Evolutionary conservation across 1,140 invertebrate species (phyloP).

Genomic region (Drosophila dunni): DNA sequence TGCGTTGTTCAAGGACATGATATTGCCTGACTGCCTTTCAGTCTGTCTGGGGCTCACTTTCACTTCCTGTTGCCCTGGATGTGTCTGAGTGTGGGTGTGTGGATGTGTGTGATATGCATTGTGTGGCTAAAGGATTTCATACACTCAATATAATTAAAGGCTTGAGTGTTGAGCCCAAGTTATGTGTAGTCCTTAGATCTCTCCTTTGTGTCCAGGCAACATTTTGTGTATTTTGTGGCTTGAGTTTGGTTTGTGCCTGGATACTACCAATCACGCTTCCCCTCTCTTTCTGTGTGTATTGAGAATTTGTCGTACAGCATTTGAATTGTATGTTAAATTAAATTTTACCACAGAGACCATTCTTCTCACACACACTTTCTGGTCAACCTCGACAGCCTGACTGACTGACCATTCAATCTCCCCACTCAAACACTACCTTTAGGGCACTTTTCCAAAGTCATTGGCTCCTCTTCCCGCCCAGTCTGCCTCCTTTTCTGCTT

Average conservation of each 20-base stretch:
- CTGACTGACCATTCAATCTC: conserved; percentile 15
- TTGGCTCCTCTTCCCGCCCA: conserved; percentile 31
- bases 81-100: conserved; percentile 18
- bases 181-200: conserved; percentile 25
- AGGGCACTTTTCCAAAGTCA: conserved; percentile 58
- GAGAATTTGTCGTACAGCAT: conserved; percentile 70
- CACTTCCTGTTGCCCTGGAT: conserved; percentile 64
- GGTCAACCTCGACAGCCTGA: not conserved
- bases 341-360: conserved; percentile 79
- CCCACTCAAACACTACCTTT: not conserved
- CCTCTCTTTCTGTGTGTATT: conserved; percentile 12
- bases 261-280: conserved; percentile 15
- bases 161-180: conserved; percentile 64
- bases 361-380: not conserved
- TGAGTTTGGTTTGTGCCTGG: conserved; percentile 40
- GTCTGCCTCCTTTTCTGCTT: not conserved
- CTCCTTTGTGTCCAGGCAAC: conserved; percentile 71
- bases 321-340: conserved; percentile 82
- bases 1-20: conserved; percentile 68
- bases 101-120: conserved; percentile 36
- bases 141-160: conserved; percentile 84
- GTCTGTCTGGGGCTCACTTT: conserved; percentile 59
- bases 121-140: conserved; percentile 82
- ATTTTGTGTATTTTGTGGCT: conserved; percentile 65
- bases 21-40: conserved; percentile 18